A percentile compares a stretch with the other conserved stretches of the same genome.
Evolutionary conservation across 1,140 invertebrate genomes (phyloP).

Genomic region (Coenobita brevimanus): DNA sequence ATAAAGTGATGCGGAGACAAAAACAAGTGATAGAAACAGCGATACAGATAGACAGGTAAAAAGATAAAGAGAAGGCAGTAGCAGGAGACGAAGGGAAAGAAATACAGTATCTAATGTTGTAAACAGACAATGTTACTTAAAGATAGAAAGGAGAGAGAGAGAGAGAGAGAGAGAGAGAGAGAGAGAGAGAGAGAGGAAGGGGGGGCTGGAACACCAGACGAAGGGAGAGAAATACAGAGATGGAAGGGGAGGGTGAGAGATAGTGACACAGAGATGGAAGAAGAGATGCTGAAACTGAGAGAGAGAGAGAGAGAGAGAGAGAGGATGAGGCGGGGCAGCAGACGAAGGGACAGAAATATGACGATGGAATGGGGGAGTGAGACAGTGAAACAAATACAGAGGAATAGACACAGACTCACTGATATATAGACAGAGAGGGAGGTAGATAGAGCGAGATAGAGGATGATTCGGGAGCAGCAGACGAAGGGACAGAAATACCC

Average conservation of each 20-base stretch:
- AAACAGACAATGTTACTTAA: background rate
- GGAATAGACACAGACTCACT: no score
- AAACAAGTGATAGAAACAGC: background rate
- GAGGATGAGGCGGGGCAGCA: no score
- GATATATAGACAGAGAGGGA: no score
- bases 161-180: background rate
- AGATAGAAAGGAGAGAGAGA: background rate
- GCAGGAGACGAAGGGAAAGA: background rate
- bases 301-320: background rate
- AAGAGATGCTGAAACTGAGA: background rate
- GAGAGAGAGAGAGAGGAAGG: no score
- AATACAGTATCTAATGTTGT: no score
- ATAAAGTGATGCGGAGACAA: background rate
- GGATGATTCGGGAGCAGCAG: background rate
- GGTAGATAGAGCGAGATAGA: background rate
- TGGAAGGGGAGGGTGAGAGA: background rate
- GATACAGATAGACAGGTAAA: background rate
- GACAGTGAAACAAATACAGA: no score
- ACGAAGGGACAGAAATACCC: conserved; percentile 3
- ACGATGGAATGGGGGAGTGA: no score
- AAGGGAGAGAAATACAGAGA: background rate
- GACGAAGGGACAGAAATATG: no score
- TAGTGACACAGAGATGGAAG: no score
- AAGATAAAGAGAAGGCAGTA: background rate
- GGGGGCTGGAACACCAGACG: no score